Conservation (phyloP, 35 echinoderm and acorn worm genomes). For the Ptychodera flava region DNA sequence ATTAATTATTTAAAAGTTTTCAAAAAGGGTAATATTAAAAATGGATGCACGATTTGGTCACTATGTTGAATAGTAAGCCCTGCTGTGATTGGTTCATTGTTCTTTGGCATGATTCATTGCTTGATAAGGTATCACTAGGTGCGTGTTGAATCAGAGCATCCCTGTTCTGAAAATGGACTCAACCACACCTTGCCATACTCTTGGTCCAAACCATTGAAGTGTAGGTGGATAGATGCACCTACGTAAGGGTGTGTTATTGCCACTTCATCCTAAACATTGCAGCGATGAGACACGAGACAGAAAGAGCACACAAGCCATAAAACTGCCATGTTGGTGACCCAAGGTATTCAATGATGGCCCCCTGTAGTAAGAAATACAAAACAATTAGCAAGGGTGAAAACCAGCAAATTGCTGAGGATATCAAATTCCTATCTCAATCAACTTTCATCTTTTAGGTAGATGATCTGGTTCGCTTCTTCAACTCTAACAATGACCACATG, state of each 20-base stretch:
- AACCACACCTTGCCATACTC: too few relatives aligned
- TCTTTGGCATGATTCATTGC: too few relatives aligned
- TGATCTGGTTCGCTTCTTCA: not conserved
- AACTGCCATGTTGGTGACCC: slow-evolving; percentile 47
- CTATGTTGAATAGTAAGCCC: too few relatives aligned
- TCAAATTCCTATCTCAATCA: not conserved
- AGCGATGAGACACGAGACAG: not conserved
- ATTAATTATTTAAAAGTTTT: too few relatives aligned
- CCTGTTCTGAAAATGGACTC: too few relatives aligned
- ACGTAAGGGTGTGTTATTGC: not conserved
- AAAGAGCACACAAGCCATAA: not conserved
- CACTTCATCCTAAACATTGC: not conserved
- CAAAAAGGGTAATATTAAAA: too few relatives aligned
- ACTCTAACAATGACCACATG: not conserved
- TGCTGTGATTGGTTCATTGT: too few relatives aligned
- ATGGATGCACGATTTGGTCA: too few relatives aligned
- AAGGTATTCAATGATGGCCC: slow-evolving; percentile 64
- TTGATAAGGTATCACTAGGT: too few relatives aligned
- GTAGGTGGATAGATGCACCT: not conserved
- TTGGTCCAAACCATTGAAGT: not conserved
- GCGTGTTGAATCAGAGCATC: too few relatives aligned
- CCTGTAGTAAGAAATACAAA: slow-evolving; percentile 31
- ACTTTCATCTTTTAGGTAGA: not conserved
- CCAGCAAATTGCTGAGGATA: not conserved
- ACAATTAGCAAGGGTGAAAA: slow-evolving; percentile 5